Evolutionary conservation across 2,888 invertebrate genomes (phyloP).

Genomic region (Seladonia tumulorum): DNA sequence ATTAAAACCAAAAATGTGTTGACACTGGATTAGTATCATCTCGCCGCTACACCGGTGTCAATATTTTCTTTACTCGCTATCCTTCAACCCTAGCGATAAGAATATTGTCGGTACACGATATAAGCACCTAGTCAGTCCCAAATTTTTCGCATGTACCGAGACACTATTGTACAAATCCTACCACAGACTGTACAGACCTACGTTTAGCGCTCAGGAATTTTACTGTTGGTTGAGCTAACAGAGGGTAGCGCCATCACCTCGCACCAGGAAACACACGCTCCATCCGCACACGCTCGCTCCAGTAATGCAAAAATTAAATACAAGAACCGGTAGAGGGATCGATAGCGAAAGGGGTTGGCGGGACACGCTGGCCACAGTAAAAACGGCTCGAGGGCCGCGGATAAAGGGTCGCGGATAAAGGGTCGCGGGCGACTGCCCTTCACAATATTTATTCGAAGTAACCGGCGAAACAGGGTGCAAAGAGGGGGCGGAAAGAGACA

Average conservation of each 20-base stretch:
- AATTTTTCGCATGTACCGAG: no score
- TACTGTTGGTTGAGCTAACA: background rate
- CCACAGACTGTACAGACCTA: no score
- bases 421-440: background rate
- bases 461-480: background rate
- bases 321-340: background rate
- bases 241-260: background rate
- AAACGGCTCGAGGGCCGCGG: background rate
- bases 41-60: no score
- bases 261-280: background rate
- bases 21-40: no score
- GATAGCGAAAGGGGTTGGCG: background rate
- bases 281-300: background rate
- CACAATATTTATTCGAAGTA: constrained; percentile 7
- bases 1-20: no score
- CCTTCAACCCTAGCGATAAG: no score
- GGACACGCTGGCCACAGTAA: background rate
- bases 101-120: no score
- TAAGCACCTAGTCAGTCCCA: no score
- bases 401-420: background rate
- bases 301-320: background rate
- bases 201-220: background rate
- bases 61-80: no score
- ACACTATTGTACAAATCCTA: background rate
- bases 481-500: background rate